A percentile compares a stretch with the other conserved stretches of the same genome.
Evolutionary conservation across 2,888 invertebrate species (phyloP).

Genomic region (Pyrocoelia pectoralis): DNA sequence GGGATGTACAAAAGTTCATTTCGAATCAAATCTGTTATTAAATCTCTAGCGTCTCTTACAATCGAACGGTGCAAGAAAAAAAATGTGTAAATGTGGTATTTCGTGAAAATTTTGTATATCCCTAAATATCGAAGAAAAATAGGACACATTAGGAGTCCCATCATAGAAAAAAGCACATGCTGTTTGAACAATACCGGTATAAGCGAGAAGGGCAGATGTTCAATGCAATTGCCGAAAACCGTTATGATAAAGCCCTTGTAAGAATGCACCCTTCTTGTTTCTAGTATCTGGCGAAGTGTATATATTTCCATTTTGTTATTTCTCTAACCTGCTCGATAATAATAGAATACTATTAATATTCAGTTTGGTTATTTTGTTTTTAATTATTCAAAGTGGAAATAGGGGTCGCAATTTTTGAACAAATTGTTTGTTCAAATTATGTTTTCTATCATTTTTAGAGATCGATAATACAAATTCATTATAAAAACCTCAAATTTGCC

Average conservation of each 20-base stretch:
- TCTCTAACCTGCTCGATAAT: not conserved
- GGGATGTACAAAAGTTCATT: conserved; percentile 25
- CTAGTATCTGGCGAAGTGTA: not conserved
- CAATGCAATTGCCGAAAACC: conserved; percentile 41
- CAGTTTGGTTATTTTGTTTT: not conserved
- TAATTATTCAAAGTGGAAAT: not conserved
- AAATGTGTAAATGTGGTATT: not conserved
- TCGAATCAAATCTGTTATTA: conserved; percentile 1
- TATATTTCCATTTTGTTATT: conserved; percentile 8
- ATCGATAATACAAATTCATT: no score
- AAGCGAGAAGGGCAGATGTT: conserved; percentile 44
- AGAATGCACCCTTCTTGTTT: conserved; percentile 13
- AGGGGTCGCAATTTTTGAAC: no score
- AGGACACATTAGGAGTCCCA: conserved; percentile 33
- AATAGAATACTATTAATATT: not conserved
- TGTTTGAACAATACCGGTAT: conserved; percentile 43
- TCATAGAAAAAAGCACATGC: conserved; percentile 35
- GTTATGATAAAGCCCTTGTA: conserved; percentile 32
- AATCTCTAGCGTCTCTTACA: not conserved
- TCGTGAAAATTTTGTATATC: conserved; percentile 18
- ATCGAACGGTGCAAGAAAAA: not conserved
- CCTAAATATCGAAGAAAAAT: conserved; percentile 12
- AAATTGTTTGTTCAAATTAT: no score
- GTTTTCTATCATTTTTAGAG: no score
- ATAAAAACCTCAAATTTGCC: no score